A percentile compares a stretch with the other conserved stretches of the same genome.
Evolutionary conservation across 2,113 vertebrate genomes (phyloP).

Genomic region (Lasiurus borealis): DNA sequence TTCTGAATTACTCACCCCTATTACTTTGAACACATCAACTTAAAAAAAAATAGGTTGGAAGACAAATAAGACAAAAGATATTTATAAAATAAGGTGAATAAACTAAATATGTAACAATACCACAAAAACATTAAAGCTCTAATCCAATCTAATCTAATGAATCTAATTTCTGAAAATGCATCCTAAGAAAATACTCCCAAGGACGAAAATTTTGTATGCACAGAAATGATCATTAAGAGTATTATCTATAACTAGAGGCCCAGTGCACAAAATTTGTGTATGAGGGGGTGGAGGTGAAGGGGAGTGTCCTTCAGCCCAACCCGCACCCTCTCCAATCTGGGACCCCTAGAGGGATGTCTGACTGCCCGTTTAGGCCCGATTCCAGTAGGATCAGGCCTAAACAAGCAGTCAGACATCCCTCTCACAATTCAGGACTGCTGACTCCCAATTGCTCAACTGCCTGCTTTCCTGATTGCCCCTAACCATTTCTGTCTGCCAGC

Average conservation of each 20-base stretch:
- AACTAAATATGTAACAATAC: constrained; percentile 15
- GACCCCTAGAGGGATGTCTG: too few relatives aligned
- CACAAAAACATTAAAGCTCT: constrained; percentile 48
- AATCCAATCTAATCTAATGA: constrained; percentile 37
- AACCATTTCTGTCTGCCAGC: too few relatives aligned
- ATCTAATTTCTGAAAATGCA: constrained; percentile 19
- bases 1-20: background rate
- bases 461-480: too few relatives aligned
- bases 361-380: too few relatives aligned
- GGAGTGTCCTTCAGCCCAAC: too few relatives aligned
- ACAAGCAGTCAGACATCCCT: too few relatives aligned
- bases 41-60: background rate
- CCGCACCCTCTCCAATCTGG: too few relatives aligned
- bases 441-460: too few relatives aligned
- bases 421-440: too few relatives aligned
- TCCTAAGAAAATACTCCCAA: background rate
- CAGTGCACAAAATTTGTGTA: too few relatives aligned
- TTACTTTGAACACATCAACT: background rate
- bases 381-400: too few relatives aligned
- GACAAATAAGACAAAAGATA: background rate
- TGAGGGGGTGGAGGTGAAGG: too few relatives aligned
- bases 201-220: background rate
- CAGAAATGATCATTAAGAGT: background rate
- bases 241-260: background rate
- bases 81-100: constrained; percentile 44